Evolutionary conservation across 2,797 vertebrate genomes (phyloP).

Genomic region (Phrynocephalus forsythii): DNA sequence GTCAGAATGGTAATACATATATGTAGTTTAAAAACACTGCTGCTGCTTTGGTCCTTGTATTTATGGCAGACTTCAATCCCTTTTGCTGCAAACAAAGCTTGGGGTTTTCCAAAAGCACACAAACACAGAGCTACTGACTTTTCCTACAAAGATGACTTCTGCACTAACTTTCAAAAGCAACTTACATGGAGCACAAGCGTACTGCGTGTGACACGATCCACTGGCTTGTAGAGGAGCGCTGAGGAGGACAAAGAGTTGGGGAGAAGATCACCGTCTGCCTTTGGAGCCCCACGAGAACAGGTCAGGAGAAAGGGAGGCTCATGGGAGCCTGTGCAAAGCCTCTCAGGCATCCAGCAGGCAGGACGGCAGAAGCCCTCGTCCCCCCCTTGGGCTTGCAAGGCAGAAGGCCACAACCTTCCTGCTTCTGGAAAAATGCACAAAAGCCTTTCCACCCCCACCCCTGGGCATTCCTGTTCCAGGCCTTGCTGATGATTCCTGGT

Average conservation of each 20-base stretch:
- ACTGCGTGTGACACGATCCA: conserved; percentile 97
- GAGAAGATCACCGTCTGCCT: neutral
- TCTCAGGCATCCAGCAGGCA: too few species aligned
- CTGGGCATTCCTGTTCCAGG: neutral
- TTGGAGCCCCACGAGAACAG: neutral
- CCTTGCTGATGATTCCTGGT: neutral
- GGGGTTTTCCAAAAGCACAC: too few species aligned
- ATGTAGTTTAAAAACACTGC: too few species aligned
- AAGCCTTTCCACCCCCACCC: too few species aligned
- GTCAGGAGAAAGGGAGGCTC: neutral
- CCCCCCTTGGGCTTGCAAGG: too few species aligned
- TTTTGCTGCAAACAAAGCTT: too few species aligned
- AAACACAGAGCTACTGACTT: too few species aligned
- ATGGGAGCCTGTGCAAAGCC: neutral
- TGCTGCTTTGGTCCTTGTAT: neutral
- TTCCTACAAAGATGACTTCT: neutral
- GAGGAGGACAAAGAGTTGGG: conserved; percentile 45
- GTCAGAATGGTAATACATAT: too few species aligned
- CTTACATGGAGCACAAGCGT: conserved; percentile 97
- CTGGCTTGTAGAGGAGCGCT: conserved; percentile 97
- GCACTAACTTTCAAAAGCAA: conserved; percentile 42
- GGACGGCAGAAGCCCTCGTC: too few species aligned
- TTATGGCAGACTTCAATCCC: neutral
- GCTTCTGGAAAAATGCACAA: neutral
- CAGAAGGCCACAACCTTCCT: too few species aligned